Conservation (phyloP, 1,140 invertebrate genomes). For the Drosophila pseudoananassae region DNA sequence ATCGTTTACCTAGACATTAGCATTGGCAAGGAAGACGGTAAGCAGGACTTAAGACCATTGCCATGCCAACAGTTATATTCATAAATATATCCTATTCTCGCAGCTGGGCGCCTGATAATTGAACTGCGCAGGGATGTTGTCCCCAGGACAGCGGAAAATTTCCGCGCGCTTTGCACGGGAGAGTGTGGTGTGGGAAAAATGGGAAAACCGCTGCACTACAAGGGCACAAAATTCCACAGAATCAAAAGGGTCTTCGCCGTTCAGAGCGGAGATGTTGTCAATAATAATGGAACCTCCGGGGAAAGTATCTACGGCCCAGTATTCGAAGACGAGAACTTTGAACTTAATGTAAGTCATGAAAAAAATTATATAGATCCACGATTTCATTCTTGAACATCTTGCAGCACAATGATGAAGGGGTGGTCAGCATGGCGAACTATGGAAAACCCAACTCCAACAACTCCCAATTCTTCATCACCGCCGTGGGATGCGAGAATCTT, state of each 20-base stretch:
- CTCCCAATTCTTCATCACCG: conserved; percentile 98
- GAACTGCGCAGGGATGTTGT: conserved; percentile 93
- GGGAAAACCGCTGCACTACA: conserved; percentile 90
- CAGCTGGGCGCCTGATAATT: conserved; percentile 92
- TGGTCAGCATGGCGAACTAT: conserved; percentile 96
- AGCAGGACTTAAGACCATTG: conserved; percentile 32
- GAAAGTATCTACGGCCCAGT: conserved; percentile 96
- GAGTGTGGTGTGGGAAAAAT: conserved; percentile 90
- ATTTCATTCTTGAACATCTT: not conserved
- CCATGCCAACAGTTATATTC: conserved; percentile 29
- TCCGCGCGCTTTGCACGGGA: conserved; percentile 94
- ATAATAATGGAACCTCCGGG: conserved; percentile 93
- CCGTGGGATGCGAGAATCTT: conserved; percentile 92
- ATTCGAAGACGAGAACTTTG: conserved; percentile 97
- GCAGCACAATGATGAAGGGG: conserved; percentile 87
- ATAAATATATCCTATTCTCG: conserved; percentile 5
- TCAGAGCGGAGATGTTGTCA: conserved; percentile 92
- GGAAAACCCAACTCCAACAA: conserved; percentile 94
- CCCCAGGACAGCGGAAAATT: conserved; percentile 96
- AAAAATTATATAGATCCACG: not conserved
- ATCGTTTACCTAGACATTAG: conserved; percentile 89
- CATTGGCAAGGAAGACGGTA: conserved; percentile 86
- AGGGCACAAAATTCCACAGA: conserved; percentile 90
- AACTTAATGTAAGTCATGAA: conserved; percentile 85
- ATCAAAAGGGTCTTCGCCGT: conserved; percentile 90